Evolutionary conservation across 2,888 invertebrate genomes (phyloP).

Genomic region (Teleiodes luculella): DNA sequence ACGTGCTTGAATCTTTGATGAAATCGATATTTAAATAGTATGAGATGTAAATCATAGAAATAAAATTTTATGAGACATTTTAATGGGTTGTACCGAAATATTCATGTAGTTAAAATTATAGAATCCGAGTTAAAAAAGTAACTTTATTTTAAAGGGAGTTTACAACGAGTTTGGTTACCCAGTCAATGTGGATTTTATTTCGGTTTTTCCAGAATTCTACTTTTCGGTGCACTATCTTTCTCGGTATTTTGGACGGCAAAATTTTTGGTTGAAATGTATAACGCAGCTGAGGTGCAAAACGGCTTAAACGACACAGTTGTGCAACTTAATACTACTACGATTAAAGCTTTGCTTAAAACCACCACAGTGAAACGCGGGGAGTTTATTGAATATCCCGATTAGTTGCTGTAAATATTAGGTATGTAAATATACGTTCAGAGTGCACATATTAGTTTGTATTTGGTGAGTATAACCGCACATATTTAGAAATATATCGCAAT

Average conservation of each 20-base stretch:
- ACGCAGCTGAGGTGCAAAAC: neutral
- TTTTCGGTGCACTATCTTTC: neutral
- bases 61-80: too few species aligned
- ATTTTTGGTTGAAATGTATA: neutral
- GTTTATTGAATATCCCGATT: neutral
- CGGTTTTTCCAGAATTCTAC: neutral
- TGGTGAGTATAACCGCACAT: too few species aligned
- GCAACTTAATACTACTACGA: neutral
- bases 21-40: too few species aligned
- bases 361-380: neutral
- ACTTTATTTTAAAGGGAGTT: too few species aligned
- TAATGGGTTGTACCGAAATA: too few species aligned
- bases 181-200: too few species aligned
- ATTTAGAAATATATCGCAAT: too few species aligned
- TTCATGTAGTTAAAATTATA: too few species aligned
- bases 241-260: slow-evolving; percentile 9
- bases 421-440: neutral
- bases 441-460: neutral
- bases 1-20: too few species aligned
- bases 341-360: neutral
- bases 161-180: too few species aligned
- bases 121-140: too few species aligned
- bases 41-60: too few species aligned
- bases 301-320: neutral
- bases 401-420: neutral